Evolutionary conservation across 2,113 vertebrate genomes (phyloP).

Genomic region (Thamnaconus septentrionalis): DNA sequence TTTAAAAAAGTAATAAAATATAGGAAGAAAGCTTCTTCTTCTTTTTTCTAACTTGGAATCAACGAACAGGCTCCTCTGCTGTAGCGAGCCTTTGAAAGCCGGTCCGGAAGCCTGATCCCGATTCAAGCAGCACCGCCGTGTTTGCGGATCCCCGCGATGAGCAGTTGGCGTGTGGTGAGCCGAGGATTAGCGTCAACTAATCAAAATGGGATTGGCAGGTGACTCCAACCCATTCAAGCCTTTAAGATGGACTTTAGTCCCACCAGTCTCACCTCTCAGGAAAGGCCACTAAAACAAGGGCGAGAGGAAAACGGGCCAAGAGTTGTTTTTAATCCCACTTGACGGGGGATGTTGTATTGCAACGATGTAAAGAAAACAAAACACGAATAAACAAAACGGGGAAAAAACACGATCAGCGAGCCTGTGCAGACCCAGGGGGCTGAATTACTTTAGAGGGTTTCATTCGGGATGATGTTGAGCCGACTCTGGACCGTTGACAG

Average conservation of each 20-base stretch:
- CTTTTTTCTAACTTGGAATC: background rate
- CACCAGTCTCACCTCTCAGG: conserved; percentile 36
- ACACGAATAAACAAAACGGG: background rate
- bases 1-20: no score
- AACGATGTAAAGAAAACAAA: background rate
- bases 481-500: conserved; percentile 3
- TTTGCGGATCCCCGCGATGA: background rate
- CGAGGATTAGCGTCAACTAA: conserved; percentile 65
- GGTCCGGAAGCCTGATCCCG: conserved; percentile 23
- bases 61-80: background rate
- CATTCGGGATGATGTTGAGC: conserved; percentile 23
- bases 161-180: conserved; percentile 33
- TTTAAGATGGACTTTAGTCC: conserved; percentile 66
- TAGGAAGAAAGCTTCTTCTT: no score
- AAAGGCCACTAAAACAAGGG: conserved; percentile 24
- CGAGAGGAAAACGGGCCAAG: conserved; percentile 28
- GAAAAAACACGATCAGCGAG: conserved; percentile 5
- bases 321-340: conserved; percentile 46
- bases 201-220: conserved; percentile 71
- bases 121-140: conserved; percentile 33
- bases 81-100: background rate
- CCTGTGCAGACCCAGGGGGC: conserved; percentile 4
- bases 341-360: conserved; percentile 15
- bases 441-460: conserved; percentile 33
- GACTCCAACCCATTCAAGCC: conserved; percentile 50